A percentile compares a stretch with the other conserved stretches of the same genome.
These are phyloP conservation scores for Chlamydotis undulata DNA, from an alignment of 2,113 vertebrate genomes.

Conservation along the genomic window DNA sequence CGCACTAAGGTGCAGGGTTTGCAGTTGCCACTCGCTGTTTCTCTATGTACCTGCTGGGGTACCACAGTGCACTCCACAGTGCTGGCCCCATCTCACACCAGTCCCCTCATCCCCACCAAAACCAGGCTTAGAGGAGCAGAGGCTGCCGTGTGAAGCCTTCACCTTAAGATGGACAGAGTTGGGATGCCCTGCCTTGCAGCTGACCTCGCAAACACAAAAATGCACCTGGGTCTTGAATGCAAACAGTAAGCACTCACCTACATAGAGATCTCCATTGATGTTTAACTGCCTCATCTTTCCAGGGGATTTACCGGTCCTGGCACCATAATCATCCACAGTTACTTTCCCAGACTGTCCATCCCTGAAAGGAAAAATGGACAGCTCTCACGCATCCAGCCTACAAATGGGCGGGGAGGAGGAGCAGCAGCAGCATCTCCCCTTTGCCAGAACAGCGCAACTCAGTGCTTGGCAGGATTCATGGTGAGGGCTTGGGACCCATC, in stretches of 20 bases:
- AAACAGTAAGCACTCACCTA: slow-evolving; percentile 80
- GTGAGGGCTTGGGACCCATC: background rate
- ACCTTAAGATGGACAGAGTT: background rate
- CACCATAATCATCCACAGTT: slow-evolving; percentile 93
- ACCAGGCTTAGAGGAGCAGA: background rate
- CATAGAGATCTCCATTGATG: slow-evolving; percentile 88
- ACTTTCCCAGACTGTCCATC: slow-evolving; percentile 93
- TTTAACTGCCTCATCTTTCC: slow-evolving; percentile 96
- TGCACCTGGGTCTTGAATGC: background rate
- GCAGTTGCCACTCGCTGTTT: background rate
- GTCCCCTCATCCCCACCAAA: background rate
- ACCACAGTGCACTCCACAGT: fast-evolving
- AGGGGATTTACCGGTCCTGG: slow-evolving; percentile 88
- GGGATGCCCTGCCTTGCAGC: background rate
- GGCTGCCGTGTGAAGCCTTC: background rate
- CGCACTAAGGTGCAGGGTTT: background rate
- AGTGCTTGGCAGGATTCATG: fast-evolving
- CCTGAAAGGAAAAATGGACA: slow-evolving; percentile 64
- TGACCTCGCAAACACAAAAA: background rate
- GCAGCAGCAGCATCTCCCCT: background rate
- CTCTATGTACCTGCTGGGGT: fast-evolving
- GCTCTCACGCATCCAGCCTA: background rate
- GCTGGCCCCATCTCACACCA: background rate
- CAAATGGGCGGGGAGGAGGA: fast-evolving
- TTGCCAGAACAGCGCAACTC: fast-evolving